Conservation (phyloP, 2,113 vertebrate genomes). For the Hippocampus abdominalis region DNA sequence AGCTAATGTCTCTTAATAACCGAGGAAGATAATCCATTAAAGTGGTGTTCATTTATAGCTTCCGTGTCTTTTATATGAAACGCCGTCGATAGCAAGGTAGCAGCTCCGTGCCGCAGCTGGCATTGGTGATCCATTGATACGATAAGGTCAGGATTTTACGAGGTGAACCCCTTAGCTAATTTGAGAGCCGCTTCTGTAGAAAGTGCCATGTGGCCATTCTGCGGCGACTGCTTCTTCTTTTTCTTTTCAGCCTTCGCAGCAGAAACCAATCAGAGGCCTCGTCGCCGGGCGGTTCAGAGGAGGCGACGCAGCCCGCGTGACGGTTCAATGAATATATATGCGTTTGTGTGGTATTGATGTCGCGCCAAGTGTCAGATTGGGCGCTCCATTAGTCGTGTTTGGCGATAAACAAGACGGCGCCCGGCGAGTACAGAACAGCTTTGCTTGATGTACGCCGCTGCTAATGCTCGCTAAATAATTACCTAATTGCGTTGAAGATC, state of each 20-base stretch:
- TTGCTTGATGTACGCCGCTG: not conserved
- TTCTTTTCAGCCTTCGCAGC: conserved; percentile 13
- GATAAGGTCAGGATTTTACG: conserved; percentile 42
- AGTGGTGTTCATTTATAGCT: conserved; percentile 53
- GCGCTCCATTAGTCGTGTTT: conserved; percentile 1
- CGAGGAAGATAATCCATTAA: conserved; percentile 43
- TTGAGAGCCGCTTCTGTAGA: conserved; percentile 38
- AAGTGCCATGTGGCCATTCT: conserved; percentile 20
- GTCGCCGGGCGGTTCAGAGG: not conserved
- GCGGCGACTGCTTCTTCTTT: conserved; percentile 40
- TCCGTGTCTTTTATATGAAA: conserved; percentile 51
- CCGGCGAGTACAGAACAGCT: not conserved
- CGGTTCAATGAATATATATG: conserved; percentile 7
- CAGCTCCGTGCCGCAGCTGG: conserved; percentile 35
- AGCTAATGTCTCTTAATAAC: conserved; percentile 35
- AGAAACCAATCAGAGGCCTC: conserved; percentile 8
- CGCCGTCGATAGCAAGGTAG: conserved; percentile 43
- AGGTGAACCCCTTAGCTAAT: conserved; percentile 49
- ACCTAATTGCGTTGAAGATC: not conserved
- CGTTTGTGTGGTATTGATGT: not conserved
- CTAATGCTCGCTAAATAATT: not conserved
- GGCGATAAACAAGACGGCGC: not conserved
- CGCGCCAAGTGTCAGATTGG: not conserved
- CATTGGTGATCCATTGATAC: conserved; percentile 29
- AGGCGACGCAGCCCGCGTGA: not conserved